phyloP scores from a whole-genome alignment of 2,113 vertebrate species.

The Morone saxatilis region DNA sequence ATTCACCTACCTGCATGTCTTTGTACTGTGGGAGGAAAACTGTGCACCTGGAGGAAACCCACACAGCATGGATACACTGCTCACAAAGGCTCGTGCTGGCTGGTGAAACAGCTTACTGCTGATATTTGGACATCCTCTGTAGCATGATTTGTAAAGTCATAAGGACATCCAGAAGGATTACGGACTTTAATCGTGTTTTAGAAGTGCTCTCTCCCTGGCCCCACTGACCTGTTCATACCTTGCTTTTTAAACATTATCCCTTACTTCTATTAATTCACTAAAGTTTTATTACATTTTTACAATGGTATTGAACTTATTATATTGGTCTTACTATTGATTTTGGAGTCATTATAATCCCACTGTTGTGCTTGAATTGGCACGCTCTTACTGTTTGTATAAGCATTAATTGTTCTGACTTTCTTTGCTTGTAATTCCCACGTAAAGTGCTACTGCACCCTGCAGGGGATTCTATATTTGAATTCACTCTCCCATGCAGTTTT shows the following conservation, averaged over 20 bases:
- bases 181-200: too few species aligned
- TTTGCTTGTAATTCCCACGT: constrained; percentile 26
- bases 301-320: background rate
- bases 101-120: too few species aligned
- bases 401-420: constrained; percentile 6
- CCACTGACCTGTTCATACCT: too few species aligned
- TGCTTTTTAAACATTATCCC: too few species aligned
- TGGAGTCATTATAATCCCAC: background rate
- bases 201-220: too few species aligned
- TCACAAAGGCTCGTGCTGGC: background rate
- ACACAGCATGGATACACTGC: background rate
- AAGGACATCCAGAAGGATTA: too few species aligned
- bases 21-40: background rate
- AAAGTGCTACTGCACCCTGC: background rate
- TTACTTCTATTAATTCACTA: background rate
- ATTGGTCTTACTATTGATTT: background rate
- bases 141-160: too few species aligned
- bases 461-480: background rate
- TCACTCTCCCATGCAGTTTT: background rate
- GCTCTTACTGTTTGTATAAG: background rate
- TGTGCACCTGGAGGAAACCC: background rate
- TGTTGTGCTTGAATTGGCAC: background rate
- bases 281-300: background rate
- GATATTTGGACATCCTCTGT: too few species aligned
- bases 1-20: background rate